Percentiles rank a stretch among this genome's conserved stretches.
phyloP scores from a whole-genome alignment of 2,888 invertebrate species.

The Pinctada fucata region DNA sequence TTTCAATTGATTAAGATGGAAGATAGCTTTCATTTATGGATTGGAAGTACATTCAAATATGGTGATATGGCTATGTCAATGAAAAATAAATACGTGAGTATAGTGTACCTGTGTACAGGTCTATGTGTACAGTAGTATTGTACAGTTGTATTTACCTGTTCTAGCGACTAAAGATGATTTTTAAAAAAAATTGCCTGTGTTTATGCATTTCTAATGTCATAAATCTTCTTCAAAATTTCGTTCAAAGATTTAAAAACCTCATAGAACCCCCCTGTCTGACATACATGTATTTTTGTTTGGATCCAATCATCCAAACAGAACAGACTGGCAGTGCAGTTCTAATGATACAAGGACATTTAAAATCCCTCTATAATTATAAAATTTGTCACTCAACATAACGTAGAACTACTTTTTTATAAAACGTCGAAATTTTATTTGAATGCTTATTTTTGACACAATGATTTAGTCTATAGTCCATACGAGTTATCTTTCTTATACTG shows the following conservation, averaged over 20 bases:
- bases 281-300: too few species aligned
- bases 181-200: too few species aligned
- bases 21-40: slow-evolving; percentile 66
- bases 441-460: background rate
- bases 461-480: background rate
- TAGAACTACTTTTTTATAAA: too few species aligned
- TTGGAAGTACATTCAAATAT: slow-evolving; percentile 58
- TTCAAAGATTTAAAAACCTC: background rate
- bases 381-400: too few species aligned
- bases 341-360: too few species aligned
- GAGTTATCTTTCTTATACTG: background rate
- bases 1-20: slow-evolving; percentile 64
- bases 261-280: too few species aligned
- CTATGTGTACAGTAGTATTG: too few species aligned
- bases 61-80: slow-evolving; percentile 67
- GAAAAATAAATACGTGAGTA: slow-evolving; percentile 60
- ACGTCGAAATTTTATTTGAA: background rate
- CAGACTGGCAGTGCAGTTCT: background rate
- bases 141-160: too few species aligned
- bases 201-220: background rate
- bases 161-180: too few species aligned
- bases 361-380: too few species aligned
- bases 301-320: background rate
- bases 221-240: background rate
- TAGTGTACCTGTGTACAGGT: background rate